These are phyloP conservation scores for Pachyrhynchus sulphureomaculatus DNA, from an alignment of 1,140 invertebrate species.

Conservation along the genomic window DNA sequence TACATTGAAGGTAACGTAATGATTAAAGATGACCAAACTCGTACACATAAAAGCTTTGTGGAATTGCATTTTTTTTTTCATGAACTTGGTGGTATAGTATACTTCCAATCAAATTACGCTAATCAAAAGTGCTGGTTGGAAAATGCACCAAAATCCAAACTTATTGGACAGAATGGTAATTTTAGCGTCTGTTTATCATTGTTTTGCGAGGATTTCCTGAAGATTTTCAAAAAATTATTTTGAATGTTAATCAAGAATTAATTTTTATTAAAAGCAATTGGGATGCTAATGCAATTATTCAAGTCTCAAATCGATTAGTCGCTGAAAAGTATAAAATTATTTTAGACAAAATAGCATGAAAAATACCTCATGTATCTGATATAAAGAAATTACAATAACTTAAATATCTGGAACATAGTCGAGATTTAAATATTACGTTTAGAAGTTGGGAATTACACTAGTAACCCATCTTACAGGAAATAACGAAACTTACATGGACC, in stretches of 20 bases:
- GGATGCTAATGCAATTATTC: constrained; percentile 6
- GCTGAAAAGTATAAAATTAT: neutral
- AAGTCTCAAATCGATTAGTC: neutral
- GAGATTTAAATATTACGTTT: constrained; percentile 36
- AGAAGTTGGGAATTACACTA: constrained; percentile 43
- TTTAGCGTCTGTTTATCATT: constrained; percentile 9
- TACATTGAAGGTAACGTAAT: too few species aligned
- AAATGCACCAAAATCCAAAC: neutral
- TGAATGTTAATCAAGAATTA: constrained; percentile 11
- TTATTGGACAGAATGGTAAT: neutral
- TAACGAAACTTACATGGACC: constrained; percentile 31
- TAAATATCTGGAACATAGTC: constrained; percentile 19
- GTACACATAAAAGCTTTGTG: too few species aligned
- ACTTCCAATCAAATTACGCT: neutral
- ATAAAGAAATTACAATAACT: too few species aligned
- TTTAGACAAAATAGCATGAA: constrained; percentile 13
- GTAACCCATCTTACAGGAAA: constrained; percentile 37
- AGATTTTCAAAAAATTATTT: constrained; percentile 12
- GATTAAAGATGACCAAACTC: too few species aligned
- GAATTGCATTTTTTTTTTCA: too few species aligned
- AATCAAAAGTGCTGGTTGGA: neutral
- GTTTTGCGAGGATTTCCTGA: neutral
- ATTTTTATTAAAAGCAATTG: neutral
- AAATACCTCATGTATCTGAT: neutral
- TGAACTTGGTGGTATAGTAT: too few species aligned